Percentiles rank a stretch among this genome's conserved stretches.
These are phyloP conservation scores for Sphaeridia pumilis DNA, from an alignment of 2,888 invertebrate genomes.

Conservation along the genomic window DNA sequence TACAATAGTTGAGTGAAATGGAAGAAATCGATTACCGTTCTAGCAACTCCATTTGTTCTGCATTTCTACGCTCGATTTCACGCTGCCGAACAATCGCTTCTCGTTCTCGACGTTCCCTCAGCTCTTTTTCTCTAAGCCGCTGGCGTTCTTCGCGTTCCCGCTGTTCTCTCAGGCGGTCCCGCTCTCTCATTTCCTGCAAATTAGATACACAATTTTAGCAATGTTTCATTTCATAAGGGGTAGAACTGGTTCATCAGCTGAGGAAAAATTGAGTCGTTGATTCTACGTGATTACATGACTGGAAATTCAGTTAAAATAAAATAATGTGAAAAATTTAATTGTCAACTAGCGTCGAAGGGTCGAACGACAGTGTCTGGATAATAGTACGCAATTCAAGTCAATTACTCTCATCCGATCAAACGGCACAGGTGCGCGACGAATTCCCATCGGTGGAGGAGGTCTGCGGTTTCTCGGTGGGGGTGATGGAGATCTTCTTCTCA, in stretches of 20 bases:
- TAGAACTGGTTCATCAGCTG: too few species aligned
- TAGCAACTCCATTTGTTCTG: constrained; percentile 23
- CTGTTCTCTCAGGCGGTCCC: constrained; percentile 61
- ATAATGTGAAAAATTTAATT: too few species aligned
- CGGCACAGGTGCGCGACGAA: constrained; percentile 12
- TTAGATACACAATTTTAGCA: too few species aligned
- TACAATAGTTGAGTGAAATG: neutral
- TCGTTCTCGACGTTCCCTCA: constrained; percentile 66
- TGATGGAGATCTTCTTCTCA: constrained; percentile 10
- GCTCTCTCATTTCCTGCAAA: too few species aligned
- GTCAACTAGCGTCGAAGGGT: too few species aligned
- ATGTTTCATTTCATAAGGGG: too few species aligned
- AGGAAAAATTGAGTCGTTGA: too few species aligned
- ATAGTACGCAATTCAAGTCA: constrained; percentile 7
- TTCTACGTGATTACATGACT: too few species aligned
- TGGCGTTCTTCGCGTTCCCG: constrained; percentile 62
- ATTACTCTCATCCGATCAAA: constrained; percentile 18
- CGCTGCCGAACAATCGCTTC: constrained; percentile 65
- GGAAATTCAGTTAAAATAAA: too few species aligned
- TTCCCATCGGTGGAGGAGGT: constrained; percentile 3
- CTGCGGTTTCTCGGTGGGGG: too few species aligned
- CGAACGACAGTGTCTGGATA: too few species aligned
- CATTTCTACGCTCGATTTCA: constrained; percentile 58
- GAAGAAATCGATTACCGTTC: constrained; percentile 18
- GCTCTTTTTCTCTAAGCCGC: constrained; percentile 56